phyloP scores from a whole-genome alignment of 2,888 invertebrate genomes.

The Strigamia maritima region DNA sequence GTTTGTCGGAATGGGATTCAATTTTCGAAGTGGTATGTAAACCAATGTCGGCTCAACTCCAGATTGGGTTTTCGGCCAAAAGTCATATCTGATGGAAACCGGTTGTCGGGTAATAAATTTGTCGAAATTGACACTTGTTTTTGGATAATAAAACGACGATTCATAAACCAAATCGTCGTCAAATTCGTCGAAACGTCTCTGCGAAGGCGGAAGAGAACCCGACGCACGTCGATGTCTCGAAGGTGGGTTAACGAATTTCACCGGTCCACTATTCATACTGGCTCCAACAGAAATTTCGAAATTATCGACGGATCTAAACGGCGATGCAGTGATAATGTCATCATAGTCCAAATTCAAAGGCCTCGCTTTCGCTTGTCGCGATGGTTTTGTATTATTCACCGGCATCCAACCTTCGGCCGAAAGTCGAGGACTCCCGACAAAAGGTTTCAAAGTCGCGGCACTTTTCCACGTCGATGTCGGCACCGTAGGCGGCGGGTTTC shows the following conservation, averaged over 20 bases:
- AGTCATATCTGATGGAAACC: neutral
- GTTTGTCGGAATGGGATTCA: neutral
- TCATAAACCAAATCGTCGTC: neutral
- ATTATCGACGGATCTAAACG: neutral
- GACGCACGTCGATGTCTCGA: neutral
- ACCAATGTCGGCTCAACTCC: neutral
- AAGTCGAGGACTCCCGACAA: constrained; percentile 3
- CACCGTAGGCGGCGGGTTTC: neutral
- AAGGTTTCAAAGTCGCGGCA: neutral
- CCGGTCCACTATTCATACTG: constrained; percentile 2
- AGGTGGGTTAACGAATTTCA: neutral
- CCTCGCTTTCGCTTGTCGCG: neutral
- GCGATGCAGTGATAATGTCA: constrained; percentile 37
- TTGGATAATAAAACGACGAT: neutral
- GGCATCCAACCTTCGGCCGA: constrained; percentile 35
- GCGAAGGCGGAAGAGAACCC: neutral
- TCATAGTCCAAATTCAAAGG: neutral
- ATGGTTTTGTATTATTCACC: neutral
- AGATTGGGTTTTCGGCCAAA: neutral
- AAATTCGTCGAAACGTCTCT: neutral
- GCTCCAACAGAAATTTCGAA: constrained; percentile 35
- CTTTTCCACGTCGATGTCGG: neutral
- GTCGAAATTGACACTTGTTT: neutral
- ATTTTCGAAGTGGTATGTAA: neutral
- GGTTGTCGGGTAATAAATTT: neutral